Percentiles rank a stretch among this genome's conserved stretches.
These are phyloP conservation scores for Lampris incognitus DNA, from an alignment of 2,113 vertebrate species.

Conservation along the genomic window DNA sequence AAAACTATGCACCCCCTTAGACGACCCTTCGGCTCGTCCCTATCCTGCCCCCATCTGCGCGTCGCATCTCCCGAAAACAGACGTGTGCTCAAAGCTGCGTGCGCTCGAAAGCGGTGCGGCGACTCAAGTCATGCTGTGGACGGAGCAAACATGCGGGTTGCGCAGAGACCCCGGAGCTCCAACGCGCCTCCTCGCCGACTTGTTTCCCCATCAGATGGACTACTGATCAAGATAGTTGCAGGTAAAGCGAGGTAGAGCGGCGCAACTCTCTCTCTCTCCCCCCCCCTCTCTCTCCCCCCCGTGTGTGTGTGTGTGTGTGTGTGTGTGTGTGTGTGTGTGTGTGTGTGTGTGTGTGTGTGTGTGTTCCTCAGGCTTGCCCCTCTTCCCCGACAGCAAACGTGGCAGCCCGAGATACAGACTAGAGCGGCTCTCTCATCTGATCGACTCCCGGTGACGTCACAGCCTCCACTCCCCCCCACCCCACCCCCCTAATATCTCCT, in stretches of 20 bases:
- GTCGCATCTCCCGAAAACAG: neutral
- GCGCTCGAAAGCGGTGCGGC: neutral
- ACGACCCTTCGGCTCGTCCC: slow-evolving; percentile 4
- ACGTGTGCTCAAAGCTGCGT: neutral
- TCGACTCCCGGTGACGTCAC: slow-evolving; percentile 71
- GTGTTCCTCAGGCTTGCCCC: slow-evolving; percentile 14
- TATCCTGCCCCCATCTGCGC: neutral
- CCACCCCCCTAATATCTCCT: slow-evolving; percentile 65
- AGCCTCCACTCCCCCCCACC: slow-evolving; percentile 24
- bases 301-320: neutral
- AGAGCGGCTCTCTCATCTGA: slow-evolving; percentile 38
- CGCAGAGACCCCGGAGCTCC: slow-evolving; percentile 4
- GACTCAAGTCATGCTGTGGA: neutral
- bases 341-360: neutral
- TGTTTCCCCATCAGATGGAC: slow-evolving; percentile 20
- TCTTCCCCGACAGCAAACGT: slow-evolving; percentile 7
- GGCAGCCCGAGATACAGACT: slow-evolving; percentile 28
- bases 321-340: neutral
- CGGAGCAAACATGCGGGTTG: neutral
- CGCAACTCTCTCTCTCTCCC: slow-evolving; percentile 9
- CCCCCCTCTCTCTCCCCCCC: slow-evolving; percentile 12
- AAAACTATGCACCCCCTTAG: slow-evolving; percentile 26
- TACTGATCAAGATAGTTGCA: slow-evolving; percentile 8
- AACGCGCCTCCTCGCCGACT: neutral
- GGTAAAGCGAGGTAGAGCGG: neutral